Percentiles rank a stretch among this genome's conserved stretches.
Evolutionary conservation across 2,888 invertebrate species (phyloP).

Genomic region (Auanema freiburgensis): DNA sequence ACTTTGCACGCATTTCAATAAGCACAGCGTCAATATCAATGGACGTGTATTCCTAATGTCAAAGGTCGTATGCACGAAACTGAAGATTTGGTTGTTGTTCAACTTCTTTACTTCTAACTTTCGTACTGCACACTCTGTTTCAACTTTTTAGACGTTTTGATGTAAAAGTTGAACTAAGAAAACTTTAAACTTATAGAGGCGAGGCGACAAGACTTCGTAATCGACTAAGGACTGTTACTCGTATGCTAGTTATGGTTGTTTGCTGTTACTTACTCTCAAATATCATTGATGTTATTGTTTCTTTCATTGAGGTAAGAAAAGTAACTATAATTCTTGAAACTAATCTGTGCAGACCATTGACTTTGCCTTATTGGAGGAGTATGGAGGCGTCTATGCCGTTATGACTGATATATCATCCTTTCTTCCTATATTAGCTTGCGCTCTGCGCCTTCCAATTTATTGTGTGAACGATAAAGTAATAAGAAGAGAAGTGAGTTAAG

Average conservation of each 20-base stretch:
- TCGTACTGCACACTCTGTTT: too few relatives aligned
- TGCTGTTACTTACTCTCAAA: constrained; percentile 42
- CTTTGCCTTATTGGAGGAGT: constrained; percentile 28
- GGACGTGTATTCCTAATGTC: too few relatives aligned
- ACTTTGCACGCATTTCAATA: too few relatives aligned
- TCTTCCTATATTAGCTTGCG: constrained; percentile 47
- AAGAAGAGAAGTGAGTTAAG: constrained; percentile 10
- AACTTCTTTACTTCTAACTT: too few relatives aligned
- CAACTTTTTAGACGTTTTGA: too few relatives aligned
- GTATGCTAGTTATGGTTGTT: constrained; percentile 54
- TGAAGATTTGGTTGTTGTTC: too few relatives aligned
- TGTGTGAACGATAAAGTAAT: constrained; percentile 23
- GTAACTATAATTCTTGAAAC: neutral
- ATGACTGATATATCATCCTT: constrained; percentile 48
- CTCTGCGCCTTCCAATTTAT: constrained; percentile 47
- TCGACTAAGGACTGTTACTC: constrained; percentile 44
- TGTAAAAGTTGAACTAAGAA: too few relatives aligned
- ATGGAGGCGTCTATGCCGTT: constrained; percentile 37
- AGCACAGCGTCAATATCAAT: too few relatives aligned
- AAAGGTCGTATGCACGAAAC: too few relatives aligned
- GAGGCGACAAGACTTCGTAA: constrained; percentile 42
- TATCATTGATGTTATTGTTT: constrained; percentile 46
- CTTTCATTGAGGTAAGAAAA: constrained; percentile 38
- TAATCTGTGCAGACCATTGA: constrained; percentile 28
- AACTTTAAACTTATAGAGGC: constrained; percentile 32